Evolutionary conservation across 2,888 invertebrate genomes (phyloP).

Genomic region (Aphidoletes aphidimyza): DNA sequence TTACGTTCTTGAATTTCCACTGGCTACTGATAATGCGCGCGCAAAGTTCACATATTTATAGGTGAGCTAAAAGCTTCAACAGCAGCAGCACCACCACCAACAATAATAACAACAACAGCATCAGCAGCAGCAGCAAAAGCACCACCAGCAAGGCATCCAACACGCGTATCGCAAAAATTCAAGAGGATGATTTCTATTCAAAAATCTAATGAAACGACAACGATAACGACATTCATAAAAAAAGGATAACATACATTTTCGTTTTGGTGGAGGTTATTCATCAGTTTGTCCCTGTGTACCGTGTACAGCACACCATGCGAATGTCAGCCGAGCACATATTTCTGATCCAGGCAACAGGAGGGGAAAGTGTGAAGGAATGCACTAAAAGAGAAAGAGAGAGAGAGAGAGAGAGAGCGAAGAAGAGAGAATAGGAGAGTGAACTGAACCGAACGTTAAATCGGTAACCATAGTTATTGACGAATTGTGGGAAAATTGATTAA

Average conservation of each 20-base stretch:
- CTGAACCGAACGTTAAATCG: neutral
- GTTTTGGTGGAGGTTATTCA: neutral
- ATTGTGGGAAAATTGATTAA: neutral
- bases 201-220: conserved; percentile 4
- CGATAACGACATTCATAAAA: conserved; percentile 16
- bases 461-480: conserved; percentile 13
- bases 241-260: neutral
- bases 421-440: neutral
- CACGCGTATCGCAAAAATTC: neutral
- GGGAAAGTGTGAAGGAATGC: neutral
- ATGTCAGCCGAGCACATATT: too few relatives aligned
- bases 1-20: conserved; percentile 25
- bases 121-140: neutral
- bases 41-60: conserved; percentile 25
- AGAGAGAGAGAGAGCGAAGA: neutral
- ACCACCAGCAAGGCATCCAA: neutral
- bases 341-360: too few relatives aligned
- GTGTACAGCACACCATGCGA: too few relatives aligned
- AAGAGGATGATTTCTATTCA: neutral
- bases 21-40: conserved; percentile 38
- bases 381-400: neutral
- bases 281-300: neutral
- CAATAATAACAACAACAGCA: neutral
- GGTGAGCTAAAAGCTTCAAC: conserved; percentile 9
- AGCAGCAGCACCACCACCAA: neutral